Evolutionary conservation across 2,888 invertebrate genomes (phyloP), one percentile per base, ranked within the genome.

Genomic region (Mythimna vitellina): DNA sequence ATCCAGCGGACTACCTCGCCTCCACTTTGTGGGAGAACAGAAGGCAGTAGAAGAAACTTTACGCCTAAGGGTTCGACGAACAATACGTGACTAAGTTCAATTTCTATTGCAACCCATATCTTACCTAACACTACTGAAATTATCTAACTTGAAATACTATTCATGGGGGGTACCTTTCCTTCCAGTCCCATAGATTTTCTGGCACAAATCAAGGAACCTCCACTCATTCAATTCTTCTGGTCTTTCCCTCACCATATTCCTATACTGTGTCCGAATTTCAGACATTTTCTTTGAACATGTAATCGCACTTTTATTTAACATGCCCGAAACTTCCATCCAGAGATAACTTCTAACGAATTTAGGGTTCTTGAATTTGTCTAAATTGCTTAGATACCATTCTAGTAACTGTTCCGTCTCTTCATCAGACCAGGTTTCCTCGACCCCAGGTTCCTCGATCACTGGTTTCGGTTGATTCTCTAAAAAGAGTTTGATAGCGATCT

Each of bases 151-250:
- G 64, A 74, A 63, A 58, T 51, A 73, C 51, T 63, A 56, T 60
- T 81, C 20, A 65, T 62, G 0, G 1, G 78, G 66, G 22, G 71
- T 79, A 6, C 77, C 87, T 70, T 90, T 94, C 78, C 93, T 95
- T 0, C 95, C 96, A 0, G 95, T 95, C 0, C 96, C 96, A 84
- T 96, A 96, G 25, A 96, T 96, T 80, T 95, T 94, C 80, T 95
- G 95, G 69, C 96, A 96, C 12, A 96, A 88, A 35, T 90, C 92
- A 62, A 91, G 89, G 72, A 95, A 96, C 62, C 89, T 90, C 96
- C 96, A 96, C 22, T 78, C 83, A 1, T 84, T 85, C 69, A 95
- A 83, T 14, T 90, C 90, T 0, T 89, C 90, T 0, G 90, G 89
- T 65, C 84, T 91, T 66, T 94, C 92, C 25, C 90, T 92, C 0